Percentiles rank a stretch among this genome's conserved stretches.
These are phyloP conservation scores for Allophyes oxyacanthae DNA, from an alignment of 2,888 invertebrate genomes.

Conservation along the genomic window DNA sequence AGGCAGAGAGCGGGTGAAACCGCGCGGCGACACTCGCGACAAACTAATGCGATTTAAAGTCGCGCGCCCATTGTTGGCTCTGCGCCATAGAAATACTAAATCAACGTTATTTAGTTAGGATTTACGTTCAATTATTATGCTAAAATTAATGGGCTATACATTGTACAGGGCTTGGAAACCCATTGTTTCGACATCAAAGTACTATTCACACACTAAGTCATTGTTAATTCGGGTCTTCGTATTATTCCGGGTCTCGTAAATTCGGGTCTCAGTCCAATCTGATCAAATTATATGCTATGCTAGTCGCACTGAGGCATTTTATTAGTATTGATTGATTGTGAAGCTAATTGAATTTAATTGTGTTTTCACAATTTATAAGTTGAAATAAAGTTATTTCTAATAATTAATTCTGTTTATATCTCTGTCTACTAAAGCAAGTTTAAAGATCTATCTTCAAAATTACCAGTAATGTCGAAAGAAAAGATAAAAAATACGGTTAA, in stretches of 20 bases:
- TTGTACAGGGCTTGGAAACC: slow-evolving; percentile 17
- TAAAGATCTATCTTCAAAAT: too few species aligned
- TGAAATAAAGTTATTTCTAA: too few species aligned
- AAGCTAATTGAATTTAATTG: slow-evolving; percentile 20
- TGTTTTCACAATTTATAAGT: not conserved
- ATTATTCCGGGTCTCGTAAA: slow-evolving; percentile 8
- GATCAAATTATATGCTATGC: slow-evolving; percentile 39
- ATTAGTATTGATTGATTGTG: slow-evolving; percentile 23
- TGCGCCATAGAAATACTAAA: slow-evolving; percentile 26
- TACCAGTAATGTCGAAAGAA: too few species aligned
- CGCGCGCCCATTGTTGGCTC: slow-evolving; percentile 22
- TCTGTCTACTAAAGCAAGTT: too few species aligned
- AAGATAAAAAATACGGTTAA: too few species aligned
- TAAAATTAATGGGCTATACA: slow-evolving; percentile 25
- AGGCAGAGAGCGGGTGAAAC: not conserved
- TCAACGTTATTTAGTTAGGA: slow-evolving; percentile 36
- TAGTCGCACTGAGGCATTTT: slow-evolving; percentile 15
- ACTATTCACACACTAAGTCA: slow-evolving; percentile 35
- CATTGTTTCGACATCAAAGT: slow-evolving; percentile 52
- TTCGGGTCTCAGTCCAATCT: slow-evolving; percentile 7
- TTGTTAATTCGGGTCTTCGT: slow-evolving; percentile 35
- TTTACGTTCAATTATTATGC: slow-evolving; percentile 44
- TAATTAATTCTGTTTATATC: too few species aligned
- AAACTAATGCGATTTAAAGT: slow-evolving; percentile 15
- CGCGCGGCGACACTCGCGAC: slow-evolving; percentile 1